Conservation (phyloP, 2,113 vertebrate species). For the Laticauda colubrina region DNA sequence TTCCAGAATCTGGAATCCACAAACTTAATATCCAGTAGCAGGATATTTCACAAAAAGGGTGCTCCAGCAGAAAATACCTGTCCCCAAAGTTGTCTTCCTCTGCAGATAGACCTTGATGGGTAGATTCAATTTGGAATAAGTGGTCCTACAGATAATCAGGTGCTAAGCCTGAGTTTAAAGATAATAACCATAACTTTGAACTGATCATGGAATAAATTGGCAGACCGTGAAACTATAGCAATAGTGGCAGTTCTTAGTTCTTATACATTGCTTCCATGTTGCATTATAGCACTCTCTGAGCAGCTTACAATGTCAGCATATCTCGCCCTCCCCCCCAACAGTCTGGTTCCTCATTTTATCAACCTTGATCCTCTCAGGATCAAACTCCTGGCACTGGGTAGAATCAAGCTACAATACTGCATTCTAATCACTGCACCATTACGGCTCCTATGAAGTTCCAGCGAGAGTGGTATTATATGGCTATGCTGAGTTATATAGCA, state of each 20-base stretch:
- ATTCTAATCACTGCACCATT: not conserved
- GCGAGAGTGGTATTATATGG: not conserved
- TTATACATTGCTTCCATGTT: too few relatives aligned
- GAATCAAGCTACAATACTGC: not conserved
- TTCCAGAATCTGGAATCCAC: not conserved
- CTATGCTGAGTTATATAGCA: not conserved
- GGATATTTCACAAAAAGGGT: not conserved
- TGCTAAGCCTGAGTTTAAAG: not conserved
- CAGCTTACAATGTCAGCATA: not conserved
- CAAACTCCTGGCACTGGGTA: not conserved
- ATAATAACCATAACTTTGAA: not conserved
- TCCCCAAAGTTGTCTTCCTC: not conserved
- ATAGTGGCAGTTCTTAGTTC: not conserved
- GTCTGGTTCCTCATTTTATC: not conserved
- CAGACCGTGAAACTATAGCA: not conserved
- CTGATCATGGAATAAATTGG: not conserved
- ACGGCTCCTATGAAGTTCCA: not conserved
- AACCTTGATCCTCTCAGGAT: not conserved
- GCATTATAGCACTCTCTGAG: not conserved
- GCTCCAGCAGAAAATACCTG: not conserved
- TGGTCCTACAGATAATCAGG: not conserved
- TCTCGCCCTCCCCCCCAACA: fast-evolving
- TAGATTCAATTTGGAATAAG: not conserved
- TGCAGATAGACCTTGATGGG: not conserved
- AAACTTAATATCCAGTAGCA: not conserved